These are phyloP conservation scores for Eutolmus rufibarbis DNA, from an alignment of 2,888 invertebrate species.

Conservation along the genomic window DNA sequence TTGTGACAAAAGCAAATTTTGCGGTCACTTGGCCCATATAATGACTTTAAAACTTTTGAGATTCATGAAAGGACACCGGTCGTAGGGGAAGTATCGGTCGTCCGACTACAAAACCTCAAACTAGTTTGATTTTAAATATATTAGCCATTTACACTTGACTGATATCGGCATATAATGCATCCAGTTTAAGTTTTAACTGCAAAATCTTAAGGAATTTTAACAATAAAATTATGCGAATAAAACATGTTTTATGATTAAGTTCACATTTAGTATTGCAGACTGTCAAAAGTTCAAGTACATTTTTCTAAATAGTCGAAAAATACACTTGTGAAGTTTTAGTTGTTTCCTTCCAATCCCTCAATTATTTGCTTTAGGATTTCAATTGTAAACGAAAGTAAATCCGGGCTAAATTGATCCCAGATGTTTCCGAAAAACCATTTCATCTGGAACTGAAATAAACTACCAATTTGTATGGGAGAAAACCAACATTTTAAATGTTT, in stretches of 20 bases:
- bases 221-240: too few species aligned
- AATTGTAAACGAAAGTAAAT: neutral
- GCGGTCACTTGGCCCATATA: constrained; percentile 29
- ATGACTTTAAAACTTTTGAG: constrained; percentile 30
- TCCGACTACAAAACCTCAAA: neutral
- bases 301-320: neutral
- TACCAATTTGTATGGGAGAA: neutral
- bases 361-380: neutral
- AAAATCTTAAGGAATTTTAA: neutral
- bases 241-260: too few species aligned
- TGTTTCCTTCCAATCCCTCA: neutral
- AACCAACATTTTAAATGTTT: neutral
- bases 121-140: constrained; percentile 15
- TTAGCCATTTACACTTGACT: neutral
- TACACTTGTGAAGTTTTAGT: neutral
- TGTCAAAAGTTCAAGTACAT: too few species aligned
- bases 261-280: too few species aligned
- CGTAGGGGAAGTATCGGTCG: neutral
- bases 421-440: neutral
- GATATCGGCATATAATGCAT: neutral
- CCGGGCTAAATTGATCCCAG: neutral
- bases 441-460: neutral
- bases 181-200: neutral
- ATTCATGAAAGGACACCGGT: neutral
- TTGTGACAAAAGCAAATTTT: constrained; percentile 35